Base-by-base conservation (phyloP, 2,797 vertebrate genomes). In the Hapalemur alaotrensis region DNA sequence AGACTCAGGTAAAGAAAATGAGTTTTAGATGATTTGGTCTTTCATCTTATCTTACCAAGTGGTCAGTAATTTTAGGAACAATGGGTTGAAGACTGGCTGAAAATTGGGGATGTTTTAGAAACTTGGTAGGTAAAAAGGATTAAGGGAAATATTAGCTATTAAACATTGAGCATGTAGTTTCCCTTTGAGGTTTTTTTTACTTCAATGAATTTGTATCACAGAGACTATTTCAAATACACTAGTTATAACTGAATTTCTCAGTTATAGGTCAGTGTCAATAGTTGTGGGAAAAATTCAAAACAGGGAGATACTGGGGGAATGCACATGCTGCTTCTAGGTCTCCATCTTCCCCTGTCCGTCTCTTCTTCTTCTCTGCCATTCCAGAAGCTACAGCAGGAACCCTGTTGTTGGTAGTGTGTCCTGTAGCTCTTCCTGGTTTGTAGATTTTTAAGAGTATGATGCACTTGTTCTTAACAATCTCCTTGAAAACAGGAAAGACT, bases 1-100 rank as follows among this genome's bases (percentile, higher is more conserved):
- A 99, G 98, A 99, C 99, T 87, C 99, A 99, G 99, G 99, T 99
- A 98, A 98, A 98, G 91, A 90, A 95, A 91, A 92, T 59, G 38
- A 87, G 38, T 82, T 92, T 93, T 67, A 93, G 78, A 97, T 91
- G 35, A 96, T 38, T 94, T 94, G 57, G 59, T 94, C 79, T 87
- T 94, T 87, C 10, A 79, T 94, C 54, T 97, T 18, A 76, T 88
- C 65, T 90, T 79, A 91, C 65, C 73, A 92, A 28, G 25, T 83
- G 65, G 57, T 96, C 48, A 41, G 8, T 84, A 83, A 90, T 70
- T 93, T 95, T 96, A 87, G 92, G 65, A 95, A 97, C 63, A 92
- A 10, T 88, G 57, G 52, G 20, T 95, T 91, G 50, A 92, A 91
- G 92, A 78, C 20, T 72, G 25, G 15, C 63, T 94, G 57, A 79